These are phyloP conservation scores for Bedellia somnulentella DNA, from an alignment of 2,888 invertebrate genomes.

Conservation along the genomic window DNA sequence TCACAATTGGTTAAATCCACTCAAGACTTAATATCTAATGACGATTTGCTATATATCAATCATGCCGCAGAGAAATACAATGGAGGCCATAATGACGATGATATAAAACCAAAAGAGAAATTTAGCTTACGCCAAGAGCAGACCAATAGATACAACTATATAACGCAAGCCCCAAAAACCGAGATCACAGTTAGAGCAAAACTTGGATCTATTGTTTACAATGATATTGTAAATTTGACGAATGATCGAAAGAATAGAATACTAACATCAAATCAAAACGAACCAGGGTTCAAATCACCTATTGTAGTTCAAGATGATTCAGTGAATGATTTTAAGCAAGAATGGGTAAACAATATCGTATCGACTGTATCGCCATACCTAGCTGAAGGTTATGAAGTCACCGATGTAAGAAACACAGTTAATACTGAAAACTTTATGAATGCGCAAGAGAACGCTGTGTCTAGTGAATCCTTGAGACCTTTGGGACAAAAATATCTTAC, in stretches of 20 bases:
- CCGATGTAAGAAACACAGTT: constrained; percentile 29
- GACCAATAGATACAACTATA: constrained; percentile 14
- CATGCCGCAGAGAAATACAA: constrained; percentile 36
- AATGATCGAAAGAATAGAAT: constrained; percentile 18
- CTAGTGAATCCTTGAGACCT: constrained; percentile 60
- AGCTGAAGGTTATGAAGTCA: constrained; percentile 43
- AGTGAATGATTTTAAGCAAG: constrained; percentile 25
- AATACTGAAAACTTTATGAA: constrained; percentile 16
- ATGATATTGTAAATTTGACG: constrained; percentile 19
- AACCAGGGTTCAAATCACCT: constrained; percentile 36
- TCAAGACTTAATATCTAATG: constrained; percentile 63
- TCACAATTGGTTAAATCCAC: constrained; percentile 59
- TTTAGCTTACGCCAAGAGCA: constrained; percentile 18
- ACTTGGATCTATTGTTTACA: constrained; percentile 30
- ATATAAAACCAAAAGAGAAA: constrained; percentile 28
- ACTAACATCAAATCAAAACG: constrained; percentile 6
- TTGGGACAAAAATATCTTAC: constrained; percentile 59
- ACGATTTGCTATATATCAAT: constrained; percentile 67
- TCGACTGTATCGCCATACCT: constrained; percentile 49
- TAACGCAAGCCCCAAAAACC: constrained; percentile 16
- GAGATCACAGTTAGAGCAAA: constrained; percentile 35
- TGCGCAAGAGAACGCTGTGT: constrained; percentile 14
- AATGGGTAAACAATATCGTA: constrained; percentile 35
- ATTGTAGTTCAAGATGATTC: constrained; percentile 46
- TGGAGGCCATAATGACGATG: constrained; percentile 25